Percentiles rank a stretch among this genome's conserved stretches.
Conservation (phyloP, 1,140 invertebrate species). For the Theocolax elegans region DNA sequence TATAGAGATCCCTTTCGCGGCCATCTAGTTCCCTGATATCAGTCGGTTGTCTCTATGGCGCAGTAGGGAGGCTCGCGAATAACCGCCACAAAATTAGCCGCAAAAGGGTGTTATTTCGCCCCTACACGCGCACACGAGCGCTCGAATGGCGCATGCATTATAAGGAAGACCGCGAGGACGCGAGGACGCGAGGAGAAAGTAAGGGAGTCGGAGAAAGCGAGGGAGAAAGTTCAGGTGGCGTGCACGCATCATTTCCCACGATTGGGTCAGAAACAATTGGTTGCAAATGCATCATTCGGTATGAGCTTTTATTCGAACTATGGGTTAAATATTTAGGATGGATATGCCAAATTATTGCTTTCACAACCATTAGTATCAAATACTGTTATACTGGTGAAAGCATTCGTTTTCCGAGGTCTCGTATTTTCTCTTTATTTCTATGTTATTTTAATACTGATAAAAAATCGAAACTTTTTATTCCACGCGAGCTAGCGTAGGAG, state of each 20-base stretch:
- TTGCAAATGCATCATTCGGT: no score
- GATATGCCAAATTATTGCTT: neutral
- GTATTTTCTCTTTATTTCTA: no score
- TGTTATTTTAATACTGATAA: no score
- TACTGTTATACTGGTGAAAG: no score
- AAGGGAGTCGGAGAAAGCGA: neutral
- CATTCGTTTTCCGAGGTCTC: no score
- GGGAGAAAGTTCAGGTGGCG: conserved; percentile 40
- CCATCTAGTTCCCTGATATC: conserved; percentile 6
- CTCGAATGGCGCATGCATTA: conserved; percentile 57
- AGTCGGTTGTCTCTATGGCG: no score
- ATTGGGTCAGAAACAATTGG: no score
- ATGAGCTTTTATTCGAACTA: neutral
- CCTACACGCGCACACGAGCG: conserved; percentile 46
- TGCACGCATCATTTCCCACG: conserved; percentile 62
- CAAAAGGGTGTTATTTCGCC: conserved; percentile 64
- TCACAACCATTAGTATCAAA: no score
- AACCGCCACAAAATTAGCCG: conserved; percentile 60
- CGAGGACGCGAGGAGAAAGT: conserved; percentile 11
- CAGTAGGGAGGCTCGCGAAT: no score
- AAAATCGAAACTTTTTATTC: no score
- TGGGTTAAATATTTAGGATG: neutral
- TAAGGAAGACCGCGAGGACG: conserved; percentile 41
- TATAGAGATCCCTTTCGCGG: neutral
- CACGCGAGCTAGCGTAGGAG: no score